A percentile compares a stretch with the other conserved stretches of the same genome.
Evolutionary conservation across 2,113 vertebrate genomes (phyloP).

Genomic region (Pollimyrus isidori): DNA sequence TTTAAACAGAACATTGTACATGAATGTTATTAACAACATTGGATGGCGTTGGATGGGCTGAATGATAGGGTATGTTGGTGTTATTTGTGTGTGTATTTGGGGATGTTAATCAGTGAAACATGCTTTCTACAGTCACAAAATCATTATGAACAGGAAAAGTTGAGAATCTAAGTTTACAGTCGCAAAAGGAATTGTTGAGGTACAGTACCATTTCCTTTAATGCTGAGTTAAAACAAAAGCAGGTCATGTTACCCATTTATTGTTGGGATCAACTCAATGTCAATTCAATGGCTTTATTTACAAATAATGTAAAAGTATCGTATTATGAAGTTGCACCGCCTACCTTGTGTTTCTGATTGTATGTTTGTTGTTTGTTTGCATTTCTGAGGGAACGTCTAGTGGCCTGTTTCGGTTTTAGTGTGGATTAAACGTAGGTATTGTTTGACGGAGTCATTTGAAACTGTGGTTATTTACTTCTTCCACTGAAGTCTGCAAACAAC

Average conservation of each 20-base stretch:
- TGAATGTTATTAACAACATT: conserved; percentile 7
- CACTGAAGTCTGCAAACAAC: neutral
- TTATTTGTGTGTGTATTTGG: neutral
- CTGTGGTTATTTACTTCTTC: neutral
- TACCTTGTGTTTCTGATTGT: neutral
- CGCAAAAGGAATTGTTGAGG: neutral
- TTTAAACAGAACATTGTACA: neutral
- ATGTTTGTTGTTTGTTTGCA: neutral
- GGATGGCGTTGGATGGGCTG: neutral
- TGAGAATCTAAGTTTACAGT: neutral
- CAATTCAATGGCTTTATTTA: neutral
- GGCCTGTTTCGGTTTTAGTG: neutral
- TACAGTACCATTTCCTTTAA: neutral
- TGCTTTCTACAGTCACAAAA: neutral
- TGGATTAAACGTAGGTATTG: neutral
- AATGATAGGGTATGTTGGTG: neutral
- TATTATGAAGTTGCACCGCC: conserved; percentile 6
- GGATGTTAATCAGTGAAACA: neutral
- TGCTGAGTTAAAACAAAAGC: neutral
- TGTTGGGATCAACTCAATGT: conserved; percentile 1
- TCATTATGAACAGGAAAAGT: neutral
- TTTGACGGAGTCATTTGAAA: neutral
- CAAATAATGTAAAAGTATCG: neutral
- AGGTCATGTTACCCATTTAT: neutral
- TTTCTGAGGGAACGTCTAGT: neutral